phyloP scores from a whole-genome alignment of 2,888 invertebrate species.

The Diplolepis rosae region DNA sequence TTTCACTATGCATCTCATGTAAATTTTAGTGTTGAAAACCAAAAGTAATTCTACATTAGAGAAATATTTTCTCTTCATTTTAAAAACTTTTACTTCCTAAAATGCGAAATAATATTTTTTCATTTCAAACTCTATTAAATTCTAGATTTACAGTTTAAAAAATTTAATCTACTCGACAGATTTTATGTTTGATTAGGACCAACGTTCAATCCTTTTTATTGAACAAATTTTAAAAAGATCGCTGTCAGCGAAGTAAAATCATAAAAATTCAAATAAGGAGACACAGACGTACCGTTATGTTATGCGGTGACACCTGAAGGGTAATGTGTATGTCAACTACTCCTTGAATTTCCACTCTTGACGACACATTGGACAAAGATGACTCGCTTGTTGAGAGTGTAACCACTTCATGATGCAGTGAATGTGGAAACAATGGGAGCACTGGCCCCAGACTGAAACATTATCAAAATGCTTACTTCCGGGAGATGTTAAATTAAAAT shows the following conservation, averaged over 20 bases:
- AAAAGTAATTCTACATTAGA: too few species aligned
- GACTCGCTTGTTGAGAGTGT: slow-evolving; percentile 91
- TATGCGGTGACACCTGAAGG: slow-evolving; percentile 67
- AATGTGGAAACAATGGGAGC: slow-evolving; percentile 99
- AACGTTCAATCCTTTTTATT: too few species aligned
- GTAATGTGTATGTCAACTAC: slow-evolving; percentile 65
- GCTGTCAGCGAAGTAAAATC: not conserved
- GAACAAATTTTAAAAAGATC: too few species aligned
- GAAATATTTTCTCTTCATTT: too few species aligned
- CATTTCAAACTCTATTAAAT: too few species aligned
- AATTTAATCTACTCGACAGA: too few species aligned
- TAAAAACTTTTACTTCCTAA: too few species aligned
- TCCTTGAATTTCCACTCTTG: slow-evolving; percentile 99
- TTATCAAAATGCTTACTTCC: slow-evolving; percentile 27
- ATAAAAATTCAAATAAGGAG: not conserved
- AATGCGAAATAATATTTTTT: too few species aligned
- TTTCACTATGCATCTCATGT: too few species aligned
- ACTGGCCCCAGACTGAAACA: slow-evolving; percentile 93
- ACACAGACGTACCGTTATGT: slow-evolving; percentile 52
- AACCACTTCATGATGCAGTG: slow-evolving; percentile 99
- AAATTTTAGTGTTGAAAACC: too few species aligned
- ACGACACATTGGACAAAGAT: slow-evolving; percentile 97
- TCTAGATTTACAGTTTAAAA: too few species aligned
- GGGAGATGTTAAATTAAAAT: not conserved
- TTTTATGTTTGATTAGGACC: too few species aligned